A percentile compares a stretch with the other conserved stretches of the same genome.
Evolutionary conservation across 2,113 vertebrate species (phyloP).

Genomic region (human): DNA sequence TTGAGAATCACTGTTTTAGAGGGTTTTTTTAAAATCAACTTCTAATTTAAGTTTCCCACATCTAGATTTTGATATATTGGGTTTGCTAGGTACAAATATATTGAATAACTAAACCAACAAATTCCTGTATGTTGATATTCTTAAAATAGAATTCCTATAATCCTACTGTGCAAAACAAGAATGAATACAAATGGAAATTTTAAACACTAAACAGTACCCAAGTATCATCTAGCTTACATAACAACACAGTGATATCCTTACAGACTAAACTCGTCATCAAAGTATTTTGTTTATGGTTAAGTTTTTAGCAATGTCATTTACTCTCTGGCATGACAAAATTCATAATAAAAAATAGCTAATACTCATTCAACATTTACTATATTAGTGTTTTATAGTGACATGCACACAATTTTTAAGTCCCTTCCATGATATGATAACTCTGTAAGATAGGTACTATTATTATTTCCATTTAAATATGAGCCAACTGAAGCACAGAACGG

Average conservation of each 20-base stretch:
- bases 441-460: not conserved
- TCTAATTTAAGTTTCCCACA: not conserved
- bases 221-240: not conserved
- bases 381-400: not conserved
- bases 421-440: not conserved
- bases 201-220: not conserved
- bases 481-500: not conserved
- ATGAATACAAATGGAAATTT: not conserved
- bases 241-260: not conserved
- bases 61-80: not conserved
- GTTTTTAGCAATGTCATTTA: not conserved
- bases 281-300: not conserved
- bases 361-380: not conserved
- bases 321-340: not conserved
- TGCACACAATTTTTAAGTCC: not conserved
- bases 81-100: not conserved
- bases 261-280: not conserved
- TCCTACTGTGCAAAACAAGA: not conserved
- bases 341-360: not conserved
- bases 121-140: not conserved
- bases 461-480: not conserved
- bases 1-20: not conserved
- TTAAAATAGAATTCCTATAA: not conserved
- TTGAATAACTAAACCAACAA: slow-evolving; percentile 8
- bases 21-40: not conserved